These are phyloP conservation scores for Lacanobia oleracea DNA, from an alignment of 2,888 invertebrate species.

Conservation along the genomic window DNA sequence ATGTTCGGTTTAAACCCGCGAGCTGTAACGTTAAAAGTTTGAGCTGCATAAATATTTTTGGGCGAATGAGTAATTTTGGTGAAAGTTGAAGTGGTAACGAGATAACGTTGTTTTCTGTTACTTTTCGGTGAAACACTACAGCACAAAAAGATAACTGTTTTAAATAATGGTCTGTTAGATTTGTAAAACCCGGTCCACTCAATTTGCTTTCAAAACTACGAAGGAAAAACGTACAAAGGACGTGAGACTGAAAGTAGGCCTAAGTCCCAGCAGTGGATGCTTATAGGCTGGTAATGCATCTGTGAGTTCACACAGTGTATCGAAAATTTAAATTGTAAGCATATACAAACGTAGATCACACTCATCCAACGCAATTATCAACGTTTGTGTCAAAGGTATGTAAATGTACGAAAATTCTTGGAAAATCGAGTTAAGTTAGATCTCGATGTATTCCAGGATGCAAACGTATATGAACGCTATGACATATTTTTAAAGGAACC, in stretches of 20 bases:
- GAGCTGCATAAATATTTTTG: not conserved
- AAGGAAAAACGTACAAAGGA: not conserved
- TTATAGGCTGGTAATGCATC: not conserved
- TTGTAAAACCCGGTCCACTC: not conserved
- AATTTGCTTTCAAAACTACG: not conserved
- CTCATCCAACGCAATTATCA: not conserved
- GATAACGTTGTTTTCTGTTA: not conserved
- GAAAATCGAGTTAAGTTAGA: slow-evolving; percentile 1
- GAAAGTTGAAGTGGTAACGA: slow-evolving; percentile 10
- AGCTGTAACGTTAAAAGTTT: not conserved
- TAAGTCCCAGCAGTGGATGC: not conserved
- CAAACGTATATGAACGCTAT: not conserved
- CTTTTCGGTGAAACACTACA: not conserved
- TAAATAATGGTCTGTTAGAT: slow-evolving; percentile 14
- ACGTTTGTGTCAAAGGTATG: slow-evolving; percentile 21
- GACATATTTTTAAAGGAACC: slow-evolving; percentile 9
- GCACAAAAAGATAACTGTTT: not conserved
- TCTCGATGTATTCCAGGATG: not conserved
- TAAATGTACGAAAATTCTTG: slow-evolving; percentile 18
- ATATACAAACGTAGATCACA: slow-evolving; percentile 20
- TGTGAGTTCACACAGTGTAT: not conserved
- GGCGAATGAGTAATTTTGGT: not conserved
- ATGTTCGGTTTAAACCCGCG: slow-evolving; percentile 15
- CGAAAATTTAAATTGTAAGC: not conserved
- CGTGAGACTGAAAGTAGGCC: not conserved